Evolutionary conservation across 2,113 vertebrate genomes (phyloP).

Genomic region (Chelonoidis abingdonii): DNA sequence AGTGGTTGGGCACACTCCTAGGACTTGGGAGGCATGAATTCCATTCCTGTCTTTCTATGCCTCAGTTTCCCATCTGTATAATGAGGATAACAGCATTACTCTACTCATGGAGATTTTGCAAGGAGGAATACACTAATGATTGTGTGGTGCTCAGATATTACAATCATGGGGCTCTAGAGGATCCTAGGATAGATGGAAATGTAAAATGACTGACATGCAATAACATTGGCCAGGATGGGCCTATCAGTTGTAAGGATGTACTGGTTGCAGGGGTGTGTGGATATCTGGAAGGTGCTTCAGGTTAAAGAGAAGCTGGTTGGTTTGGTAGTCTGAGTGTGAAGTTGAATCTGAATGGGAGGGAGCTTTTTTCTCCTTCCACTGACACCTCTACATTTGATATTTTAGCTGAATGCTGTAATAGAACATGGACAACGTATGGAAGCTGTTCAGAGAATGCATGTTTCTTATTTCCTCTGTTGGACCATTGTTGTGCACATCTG

Average conservation of each 20-base stretch:
- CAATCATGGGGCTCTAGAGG: neutral
- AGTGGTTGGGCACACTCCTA: neutral
- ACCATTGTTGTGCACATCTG: neutral
- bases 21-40: neutral
- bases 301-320: neutral
- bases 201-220: neutral
- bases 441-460: neutral
- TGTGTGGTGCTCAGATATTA: neutral
- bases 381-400: neutral
- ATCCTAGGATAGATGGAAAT: neutral
- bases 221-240: neutral
- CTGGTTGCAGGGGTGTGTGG: neutral
- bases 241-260: neutral
- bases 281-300: neutral
- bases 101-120: neutral
- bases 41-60: neutral
- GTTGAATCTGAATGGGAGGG: neutral
- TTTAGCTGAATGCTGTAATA: neutral
- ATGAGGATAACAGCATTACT: neutral
- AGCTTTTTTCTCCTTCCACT: neutral
- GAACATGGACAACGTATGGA: slow-evolving; percentile 13
- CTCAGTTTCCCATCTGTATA: neutral
- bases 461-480: neutral
- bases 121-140: neutral
- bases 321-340: neutral